Conservation (phyloP, 2,888 invertebrate species). For the Acrobasis repandana region DNA sequence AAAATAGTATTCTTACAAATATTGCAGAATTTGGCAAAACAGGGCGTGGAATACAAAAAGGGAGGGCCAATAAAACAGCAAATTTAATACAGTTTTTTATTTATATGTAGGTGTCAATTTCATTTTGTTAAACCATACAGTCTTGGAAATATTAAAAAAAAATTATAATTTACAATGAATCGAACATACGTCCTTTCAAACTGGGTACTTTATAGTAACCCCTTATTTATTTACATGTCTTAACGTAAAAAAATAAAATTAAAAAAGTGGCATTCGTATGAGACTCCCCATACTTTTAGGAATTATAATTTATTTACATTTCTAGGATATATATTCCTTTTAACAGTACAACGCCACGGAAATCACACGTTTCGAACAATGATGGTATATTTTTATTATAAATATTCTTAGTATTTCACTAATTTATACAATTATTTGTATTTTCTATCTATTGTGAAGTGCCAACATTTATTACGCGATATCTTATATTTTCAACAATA, state of each 20-base stretch:
- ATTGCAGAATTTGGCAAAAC: too few species aligned
- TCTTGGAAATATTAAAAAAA: conserved; percentile 78
- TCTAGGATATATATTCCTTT: conserved; percentile 52
- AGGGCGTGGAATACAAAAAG: neutral
- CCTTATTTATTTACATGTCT: conserved; percentile 46
- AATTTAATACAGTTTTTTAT: conserved; percentile 71
- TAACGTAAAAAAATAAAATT: conserved; percentile 42
- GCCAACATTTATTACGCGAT: conserved; percentile 57
- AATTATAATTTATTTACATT: conserved; percentile 65
- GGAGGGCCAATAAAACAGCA: conserved; percentile 55
- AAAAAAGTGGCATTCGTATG: conserved; percentile 42
- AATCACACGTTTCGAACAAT: conserved; percentile 19
- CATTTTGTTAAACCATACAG: conserved; percentile 75
- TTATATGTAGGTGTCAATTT: conserved; percentile 77
- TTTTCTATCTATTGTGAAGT: conserved; percentile 69
- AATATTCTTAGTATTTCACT: conserved; percentile 51
- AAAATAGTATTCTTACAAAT: too few species aligned
- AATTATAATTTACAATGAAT: conserved; percentile 73
- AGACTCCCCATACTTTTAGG: conserved; percentile 39
- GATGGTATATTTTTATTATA: conserved; percentile 35
- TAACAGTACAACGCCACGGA: conserved; percentile 33
- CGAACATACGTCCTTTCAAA: conserved; percentile 41
- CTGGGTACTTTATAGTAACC: conserved; percentile 40
- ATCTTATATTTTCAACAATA: conserved; percentile 25
- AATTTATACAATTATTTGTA: conserved; percentile 68